Evolutionary conservation across 2,888 invertebrate species (phyloP), one percentile per base, ranked within the genome.

Genomic region (Micropterix aruncella): DNA sequence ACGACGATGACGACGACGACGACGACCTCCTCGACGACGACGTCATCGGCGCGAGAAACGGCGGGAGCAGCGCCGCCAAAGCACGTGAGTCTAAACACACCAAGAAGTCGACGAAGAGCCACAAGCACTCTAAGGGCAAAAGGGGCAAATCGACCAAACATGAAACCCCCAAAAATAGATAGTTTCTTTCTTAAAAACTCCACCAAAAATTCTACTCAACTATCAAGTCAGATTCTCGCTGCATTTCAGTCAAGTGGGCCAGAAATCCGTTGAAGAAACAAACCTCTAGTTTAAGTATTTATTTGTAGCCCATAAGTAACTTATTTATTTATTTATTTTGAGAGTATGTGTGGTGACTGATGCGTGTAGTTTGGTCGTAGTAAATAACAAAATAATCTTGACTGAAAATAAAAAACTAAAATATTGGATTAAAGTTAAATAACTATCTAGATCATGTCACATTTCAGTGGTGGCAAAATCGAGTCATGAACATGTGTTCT

Each of bases 81-180:
- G 75, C 87, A 85, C 87, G 88, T 87, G 86, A 88, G 88, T 87
- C 84, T 59, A 85, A 83, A 79, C 77, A 78, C 61, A 61, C 67
- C 62, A 71, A 72, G 58, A 70, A 69, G 61, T 62, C 65, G 38
- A 19, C 43, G 27, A 46, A 46, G 46, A 67, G 65, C 57, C 62
- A 66, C 57, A 57, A 62, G 55, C 61, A 63, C 57, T 48, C 43
- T 46, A 70, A 71, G 70, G 59, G 27, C 27, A 27, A 27, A 27
- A 12, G 27, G 5, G 27, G 27, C 27, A 27, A 27, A 12, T 59
- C 61, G 55, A 63, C 64, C 58, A 65, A 66, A 57, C 65, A 62
- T 52, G 70, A 69, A 57, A 71, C 69, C 57, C 71, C 71, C 69
- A 71, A 70, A 65, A 66, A 71, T 61, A 72, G 72, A 70, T 71